Conservation (phyloP, 2,888 invertebrate genomes). For the Xanthia togata region DNA sequence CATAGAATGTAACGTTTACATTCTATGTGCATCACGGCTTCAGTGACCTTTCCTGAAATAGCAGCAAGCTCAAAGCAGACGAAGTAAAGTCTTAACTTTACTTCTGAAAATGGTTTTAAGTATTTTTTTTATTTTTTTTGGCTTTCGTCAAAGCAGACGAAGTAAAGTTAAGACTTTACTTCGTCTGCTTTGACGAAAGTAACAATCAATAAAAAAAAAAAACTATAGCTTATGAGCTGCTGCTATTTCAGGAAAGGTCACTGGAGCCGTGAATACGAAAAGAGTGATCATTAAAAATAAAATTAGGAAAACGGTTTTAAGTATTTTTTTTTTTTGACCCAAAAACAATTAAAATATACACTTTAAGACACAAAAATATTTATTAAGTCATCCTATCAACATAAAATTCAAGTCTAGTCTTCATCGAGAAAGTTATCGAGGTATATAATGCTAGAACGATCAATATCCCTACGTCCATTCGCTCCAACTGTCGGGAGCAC, state of each 20-base stretch:
- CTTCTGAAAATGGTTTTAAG: no score
- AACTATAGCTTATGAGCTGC: neutral
- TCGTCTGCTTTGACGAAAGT: neutral
- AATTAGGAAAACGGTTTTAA: neutral
- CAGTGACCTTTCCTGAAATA: no score
- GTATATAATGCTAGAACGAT: neutral
- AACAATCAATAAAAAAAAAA: neutral
- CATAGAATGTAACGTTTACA: neutral
- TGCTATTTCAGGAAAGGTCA: no score
- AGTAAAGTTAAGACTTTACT: neutral
- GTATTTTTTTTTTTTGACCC: neutral
- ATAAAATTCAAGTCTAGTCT: neutral
- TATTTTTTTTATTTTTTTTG: no score
- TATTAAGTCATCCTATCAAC: no score
- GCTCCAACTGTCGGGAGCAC: constrained; percentile 37
- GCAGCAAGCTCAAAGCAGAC: no score
- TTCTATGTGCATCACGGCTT: no score
- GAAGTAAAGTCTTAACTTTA: no score
- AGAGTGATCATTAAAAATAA: neutral
- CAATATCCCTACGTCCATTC: neutral
- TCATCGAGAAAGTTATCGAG: neutral
- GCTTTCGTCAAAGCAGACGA: no score
- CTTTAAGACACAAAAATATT: neutral
- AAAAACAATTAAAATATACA: neutral
- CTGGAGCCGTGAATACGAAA: neutral